Evolutionary conservation across 2,797 vertebrate species (phyloP).

Genomic region (Argya squamiceps): DNA sequence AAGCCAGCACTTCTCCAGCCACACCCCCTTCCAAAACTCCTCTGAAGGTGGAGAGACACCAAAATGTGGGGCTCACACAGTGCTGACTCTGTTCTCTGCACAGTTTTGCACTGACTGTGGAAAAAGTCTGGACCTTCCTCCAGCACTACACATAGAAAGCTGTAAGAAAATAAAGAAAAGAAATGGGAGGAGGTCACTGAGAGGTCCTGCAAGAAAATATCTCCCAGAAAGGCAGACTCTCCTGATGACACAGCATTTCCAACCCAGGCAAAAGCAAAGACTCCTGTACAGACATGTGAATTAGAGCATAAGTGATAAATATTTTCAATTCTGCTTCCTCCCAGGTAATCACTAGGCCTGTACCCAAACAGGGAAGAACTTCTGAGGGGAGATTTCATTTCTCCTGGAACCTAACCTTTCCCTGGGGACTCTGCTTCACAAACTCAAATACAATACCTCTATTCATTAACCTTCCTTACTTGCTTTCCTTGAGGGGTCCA

Average conservation of each 20-base stretch:
- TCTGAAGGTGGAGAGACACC: background rate
- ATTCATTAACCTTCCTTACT: conserved; percentile 25
- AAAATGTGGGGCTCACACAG: background rate
- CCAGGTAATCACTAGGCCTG: background rate
- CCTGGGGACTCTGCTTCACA: background rate
- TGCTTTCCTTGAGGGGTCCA: background rate
- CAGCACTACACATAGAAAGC: background rate
- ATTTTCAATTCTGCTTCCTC: background rate
- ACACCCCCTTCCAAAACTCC: background rate
- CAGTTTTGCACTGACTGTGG: background rate
- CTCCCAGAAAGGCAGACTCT: background rate
- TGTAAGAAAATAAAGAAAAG: background rate
- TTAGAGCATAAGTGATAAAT: background rate
- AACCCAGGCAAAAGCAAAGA: background rate
- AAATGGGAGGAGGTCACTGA: background rate
- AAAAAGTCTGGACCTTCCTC: background rate
- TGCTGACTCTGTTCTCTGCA: background rate
- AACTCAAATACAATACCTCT: conserved; percentile 39
- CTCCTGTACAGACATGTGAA: background rate
- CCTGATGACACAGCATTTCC: background rate
- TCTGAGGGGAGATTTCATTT: conserved; percentile 21
- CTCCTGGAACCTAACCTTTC: conserved; percentile 47
- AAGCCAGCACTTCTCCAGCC: background rate
- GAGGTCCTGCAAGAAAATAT: background rate
- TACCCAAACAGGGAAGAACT: background rate